Base-by-base conservation (phyloP, 2,797 vertebrate genomes). In the Parotocinclus haroldoi region DNA sequence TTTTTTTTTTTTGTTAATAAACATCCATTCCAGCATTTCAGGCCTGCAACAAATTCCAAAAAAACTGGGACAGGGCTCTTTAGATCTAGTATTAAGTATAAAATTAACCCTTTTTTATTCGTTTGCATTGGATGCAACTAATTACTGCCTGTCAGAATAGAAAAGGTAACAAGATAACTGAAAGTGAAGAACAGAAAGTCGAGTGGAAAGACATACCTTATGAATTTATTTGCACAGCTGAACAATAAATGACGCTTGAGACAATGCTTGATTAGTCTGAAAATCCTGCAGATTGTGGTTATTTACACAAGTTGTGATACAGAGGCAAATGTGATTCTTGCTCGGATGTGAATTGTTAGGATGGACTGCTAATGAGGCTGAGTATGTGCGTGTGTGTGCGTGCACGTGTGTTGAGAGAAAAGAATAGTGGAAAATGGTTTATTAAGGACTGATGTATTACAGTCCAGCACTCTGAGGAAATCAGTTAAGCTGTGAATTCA, bases 161-260 rank as follows among this genome's bases (percentile, higher is more conserved):
- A 52, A 63, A 66, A 76, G 69, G 51, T 7, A 13, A 5, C 36
- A 55, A 42, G 60, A 59, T 44, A 64, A 36, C 27, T 27, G 27
- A 69, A 58, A 64, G 60, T 66, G 10, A 55, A 51, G n/a, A 16
- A 54, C 19, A 71, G 56, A 38, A 18, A 36, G 39, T 14, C 27
- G 76, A 73, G 39, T 14, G 44, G 76, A 73, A 82, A 84, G 83
- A 85, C 82, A 82, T 79, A 60, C 49, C 49, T 62, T 37, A 40
- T 53, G 78, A 74, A 78, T 84, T 80, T 85, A 83, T 87, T 84
- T 84, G 74, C 83, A 73, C 72, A 12, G 71, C 62, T 16, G 56
- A 66, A 63, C 72, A 69, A 75, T 71, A 71, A 50, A 79, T 84
- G 83, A 86, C 39, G 79, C 78, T 82, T 84, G 45, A 11, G 63